Conservation (phyloP, 2,113 vertebrate genomes). For the Podarcis cretensis region DNA sequence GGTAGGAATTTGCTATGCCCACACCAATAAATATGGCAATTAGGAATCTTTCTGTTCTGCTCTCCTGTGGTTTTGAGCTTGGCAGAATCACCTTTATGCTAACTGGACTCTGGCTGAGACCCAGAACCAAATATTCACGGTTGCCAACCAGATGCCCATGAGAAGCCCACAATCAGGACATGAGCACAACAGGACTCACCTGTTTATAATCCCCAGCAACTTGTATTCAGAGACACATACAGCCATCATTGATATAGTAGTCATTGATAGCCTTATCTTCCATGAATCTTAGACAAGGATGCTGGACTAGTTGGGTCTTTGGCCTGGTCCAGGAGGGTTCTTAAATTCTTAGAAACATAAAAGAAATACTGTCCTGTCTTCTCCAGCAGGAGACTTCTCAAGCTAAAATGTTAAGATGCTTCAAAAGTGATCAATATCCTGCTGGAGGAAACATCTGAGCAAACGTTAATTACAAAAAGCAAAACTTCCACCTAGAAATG, state of each 20-base stretch:
- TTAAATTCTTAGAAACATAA: not conserved
- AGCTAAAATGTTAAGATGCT: not conserved
- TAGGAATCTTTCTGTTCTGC: not conserved
- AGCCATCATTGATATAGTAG: too few relatives aligned
- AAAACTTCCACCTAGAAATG: not conserved
- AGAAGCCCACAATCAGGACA: too few relatives aligned
- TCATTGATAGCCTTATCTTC: too few relatives aligned
- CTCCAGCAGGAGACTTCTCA: too few relatives aligned
- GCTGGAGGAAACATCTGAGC: not conserved
- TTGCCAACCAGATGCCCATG: too few relatives aligned
- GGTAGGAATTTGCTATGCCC: too few relatives aligned
- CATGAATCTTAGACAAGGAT: too few relatives aligned
- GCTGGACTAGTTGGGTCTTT: not conserved
- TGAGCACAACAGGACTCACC: too few relatives aligned
- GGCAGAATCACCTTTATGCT: not conserved
- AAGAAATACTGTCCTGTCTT: not conserved
- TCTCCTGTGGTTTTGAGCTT: not conserved
- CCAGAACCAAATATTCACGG: too few relatives aligned
- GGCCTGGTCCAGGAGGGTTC: not conserved
- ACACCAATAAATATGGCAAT: not conserved
- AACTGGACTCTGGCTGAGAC: too few relatives aligned
- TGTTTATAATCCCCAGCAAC: too few relatives aligned
- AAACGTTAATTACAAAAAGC: not conserved
- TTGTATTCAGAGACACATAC: too few relatives aligned
- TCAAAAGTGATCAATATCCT: not conserved